Conservation (phyloP, 2,888 invertebrate genomes). For the Heliconius charithonia region DNA sequence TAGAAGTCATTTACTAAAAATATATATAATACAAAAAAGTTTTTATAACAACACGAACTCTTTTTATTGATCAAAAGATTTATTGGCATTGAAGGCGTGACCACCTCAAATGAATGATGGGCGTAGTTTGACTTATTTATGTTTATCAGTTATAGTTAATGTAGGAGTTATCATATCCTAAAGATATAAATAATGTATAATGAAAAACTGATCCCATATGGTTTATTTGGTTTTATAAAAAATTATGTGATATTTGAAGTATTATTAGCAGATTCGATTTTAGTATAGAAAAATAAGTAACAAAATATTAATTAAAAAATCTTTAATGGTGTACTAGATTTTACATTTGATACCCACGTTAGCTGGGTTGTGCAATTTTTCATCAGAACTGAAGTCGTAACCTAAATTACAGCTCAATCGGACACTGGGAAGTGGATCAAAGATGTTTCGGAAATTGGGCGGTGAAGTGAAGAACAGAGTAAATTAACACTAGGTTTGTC, state of each 20-base stretch:
- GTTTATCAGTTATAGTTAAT: slow-evolving; percentile 23
- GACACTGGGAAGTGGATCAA: too few relatives aligned
- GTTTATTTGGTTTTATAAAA: neutral
- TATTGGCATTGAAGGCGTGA: slow-evolving; percentile 42
- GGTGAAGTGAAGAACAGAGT: too few relatives aligned
- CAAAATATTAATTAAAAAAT: too few relatives aligned
- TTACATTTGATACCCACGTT: too few relatives aligned
- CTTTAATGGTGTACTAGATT: too few relatives aligned
- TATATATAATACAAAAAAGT: slow-evolving; percentile 1
- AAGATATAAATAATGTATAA: slow-evolving; percentile 6
- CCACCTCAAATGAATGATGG: slow-evolving; percentile 43
- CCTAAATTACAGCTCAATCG: too few relatives aligned
- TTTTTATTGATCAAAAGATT: slow-evolving; percentile 35
- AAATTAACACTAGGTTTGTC: too few relatives aligned
- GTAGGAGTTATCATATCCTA: slow-evolving; percentile 11
- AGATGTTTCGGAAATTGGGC: too few relatives aligned
- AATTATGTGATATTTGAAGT: neutral
- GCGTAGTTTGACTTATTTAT: slow-evolving; percentile 39
- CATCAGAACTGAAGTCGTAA: too few relatives aligned
- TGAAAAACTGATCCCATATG: neutral
- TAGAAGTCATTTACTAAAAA: too few relatives aligned
- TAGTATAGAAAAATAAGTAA: neutral
- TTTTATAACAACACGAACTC: slow-evolving; percentile 17
- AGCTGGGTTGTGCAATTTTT: too few relatives aligned
- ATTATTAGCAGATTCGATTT: neutral